Conservation (phyloP, 2,797 vertebrate genomes). For the Oryzias sinensis region DNA sequence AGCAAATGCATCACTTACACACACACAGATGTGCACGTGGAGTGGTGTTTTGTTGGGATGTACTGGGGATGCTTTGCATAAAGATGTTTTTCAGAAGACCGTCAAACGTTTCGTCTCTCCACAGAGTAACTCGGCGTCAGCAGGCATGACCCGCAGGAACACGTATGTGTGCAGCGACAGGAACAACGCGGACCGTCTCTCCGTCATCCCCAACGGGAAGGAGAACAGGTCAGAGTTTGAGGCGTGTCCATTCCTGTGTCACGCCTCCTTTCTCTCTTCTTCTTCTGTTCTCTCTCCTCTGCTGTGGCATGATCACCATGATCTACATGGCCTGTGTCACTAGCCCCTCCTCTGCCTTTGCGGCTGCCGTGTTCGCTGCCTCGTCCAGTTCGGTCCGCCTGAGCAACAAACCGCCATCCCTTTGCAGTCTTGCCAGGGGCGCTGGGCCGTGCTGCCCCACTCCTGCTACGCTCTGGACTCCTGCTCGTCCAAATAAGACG, state of each 20-base stretch:
- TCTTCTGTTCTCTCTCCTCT: slow-evolving; percentile 36
- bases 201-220: slow-evolving; percentile 96
- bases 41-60: too few species aligned
- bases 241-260: slow-evolving; percentile 28
- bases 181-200: slow-evolving; percentile 90
- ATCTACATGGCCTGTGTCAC: slow-evolving; percentile 85
- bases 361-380: slow-evolving; percentile 74
- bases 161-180: slow-evolving; percentile 97
- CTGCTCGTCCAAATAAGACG: too few species aligned
- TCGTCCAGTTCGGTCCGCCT: too few species aligned
- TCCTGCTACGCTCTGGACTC: too few species aligned
- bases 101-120: slow-evolving; percentile 11
- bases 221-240: slow-evolving; percentile 90
- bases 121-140: slow-evolving; percentile 89
- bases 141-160: slow-evolving; percentile 95
- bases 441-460: too few species aligned
- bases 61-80: not conserved
- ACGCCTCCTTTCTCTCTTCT: slow-evolving; percentile 34
- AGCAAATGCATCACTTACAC: too few species aligned
- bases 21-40: too few species aligned
- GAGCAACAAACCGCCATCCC: too few species aligned
- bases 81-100: not conserved
- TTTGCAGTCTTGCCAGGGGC: too few species aligned
- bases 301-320: slow-evolving; percentile 80
- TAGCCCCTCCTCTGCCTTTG: slow-evolving; percentile 79